Percentiles rank a stretch among this genome's conserved stretches.
Evolutionary conservation across 2,113 vertebrate genomes (phyloP).

Genomic region (Poecilia latipinna): DNA sequence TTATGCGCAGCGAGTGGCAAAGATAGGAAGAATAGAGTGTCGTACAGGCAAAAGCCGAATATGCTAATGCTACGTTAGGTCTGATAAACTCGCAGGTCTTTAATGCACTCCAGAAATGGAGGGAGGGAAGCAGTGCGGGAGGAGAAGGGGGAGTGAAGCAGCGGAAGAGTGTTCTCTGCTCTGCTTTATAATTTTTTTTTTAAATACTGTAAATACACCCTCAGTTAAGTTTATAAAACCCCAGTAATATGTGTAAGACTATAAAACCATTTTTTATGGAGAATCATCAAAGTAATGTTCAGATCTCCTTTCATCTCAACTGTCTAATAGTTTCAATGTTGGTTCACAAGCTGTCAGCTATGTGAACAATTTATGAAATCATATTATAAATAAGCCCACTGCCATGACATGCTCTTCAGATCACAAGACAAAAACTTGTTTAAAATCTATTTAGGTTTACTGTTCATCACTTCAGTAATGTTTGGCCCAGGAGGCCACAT

Average conservation of each 20-base stretch:
- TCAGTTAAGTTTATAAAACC: slow-evolving; percentile 53
- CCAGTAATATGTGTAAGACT: slow-evolving; percentile 62
- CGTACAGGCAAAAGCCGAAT: slow-evolving; percentile 50
- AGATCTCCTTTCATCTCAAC: slow-evolving; percentile 70
- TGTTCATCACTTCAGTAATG: slow-evolving; percentile 7
- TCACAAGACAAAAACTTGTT: no score
- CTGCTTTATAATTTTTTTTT: slow-evolving; percentile 55
- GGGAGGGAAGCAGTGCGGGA: slow-evolving; percentile 6
- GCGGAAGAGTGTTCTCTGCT: slow-evolving; percentile 49
- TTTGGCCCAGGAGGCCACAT: slow-evolving; percentile 38
- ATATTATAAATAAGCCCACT: slow-evolving; percentile 37
- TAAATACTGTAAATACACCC: slow-evolving; percentile 44
- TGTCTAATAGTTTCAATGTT: slow-evolving; percentile 63
- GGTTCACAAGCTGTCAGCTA: slow-evolving; percentile 72
- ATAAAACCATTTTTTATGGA: slow-evolving; percentile 52
- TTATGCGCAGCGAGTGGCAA: slow-evolving; percentile 64
- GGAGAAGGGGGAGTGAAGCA: slow-evolving; percentile 2
- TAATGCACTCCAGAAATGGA: slow-evolving; percentile 64
- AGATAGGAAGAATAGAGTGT: slow-evolving; percentile 56
- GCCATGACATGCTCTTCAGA: no score
- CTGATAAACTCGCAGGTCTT: slow-evolving; percentile 76
- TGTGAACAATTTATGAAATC: slow-evolving; percentile 55
- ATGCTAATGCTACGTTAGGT: slow-evolving; percentile 67
- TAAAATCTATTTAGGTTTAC: no score
- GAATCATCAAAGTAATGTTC: slow-evolving; percentile 49